Percentiles rank a stretch among this genome's conserved stretches.
Evolutionary conservation across 2,888 invertebrate species (phyloP).

Genomic region (Nebria brevicollis): DNA sequence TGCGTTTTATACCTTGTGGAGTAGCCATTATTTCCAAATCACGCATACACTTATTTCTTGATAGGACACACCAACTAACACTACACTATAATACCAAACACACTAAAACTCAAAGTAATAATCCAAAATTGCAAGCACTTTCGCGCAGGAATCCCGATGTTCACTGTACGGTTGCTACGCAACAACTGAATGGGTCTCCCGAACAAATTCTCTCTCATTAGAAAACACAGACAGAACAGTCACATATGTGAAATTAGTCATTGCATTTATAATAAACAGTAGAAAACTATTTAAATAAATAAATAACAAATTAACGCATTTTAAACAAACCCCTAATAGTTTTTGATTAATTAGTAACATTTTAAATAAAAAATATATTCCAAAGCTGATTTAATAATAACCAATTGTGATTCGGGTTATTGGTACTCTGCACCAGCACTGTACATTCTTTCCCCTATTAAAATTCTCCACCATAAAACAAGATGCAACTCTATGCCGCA

Average conservation of each 20-base stretch:
- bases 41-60: not conserved
- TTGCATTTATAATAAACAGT: not conserved
- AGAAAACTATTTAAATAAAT: not conserved
- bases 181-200: not conserved
- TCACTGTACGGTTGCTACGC: not conserved
- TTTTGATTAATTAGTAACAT: too few relatives aligned
- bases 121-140: not conserved
- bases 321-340: too few relatives aligned
- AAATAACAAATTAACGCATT: not conserved
- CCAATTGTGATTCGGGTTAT: not conserved
- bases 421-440: not conserved
- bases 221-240: not conserved
- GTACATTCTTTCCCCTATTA: not conserved
- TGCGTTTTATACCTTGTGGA: slow-evolving; percentile 40
- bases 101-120: not conserved
- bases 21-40: slow-evolving; percentile 18
- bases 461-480: not conserved
- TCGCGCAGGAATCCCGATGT: not conserved
- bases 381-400: too few relatives aligned
- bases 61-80: not conserved
- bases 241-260: not conserved
- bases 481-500: not conserved
- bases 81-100: not conserved
- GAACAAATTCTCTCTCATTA: not conserved
- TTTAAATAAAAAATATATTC: too few relatives aligned